Evolutionary conservation across 2,797 vertebrate genomes (phyloP).

Genomic region (Myotis pilosus): DNA sequence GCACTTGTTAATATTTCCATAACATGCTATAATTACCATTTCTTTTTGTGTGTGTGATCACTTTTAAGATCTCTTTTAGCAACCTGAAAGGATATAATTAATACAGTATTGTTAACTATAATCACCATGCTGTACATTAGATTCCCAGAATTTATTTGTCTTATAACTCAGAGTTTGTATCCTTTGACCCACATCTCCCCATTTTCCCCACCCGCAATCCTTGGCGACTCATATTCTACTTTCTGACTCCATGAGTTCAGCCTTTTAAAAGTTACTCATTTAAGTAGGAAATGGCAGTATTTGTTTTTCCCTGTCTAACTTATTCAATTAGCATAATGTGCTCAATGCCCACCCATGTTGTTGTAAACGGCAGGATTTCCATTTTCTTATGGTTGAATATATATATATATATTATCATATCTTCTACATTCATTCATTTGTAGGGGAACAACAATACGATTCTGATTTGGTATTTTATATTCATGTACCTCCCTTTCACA

Average conservation of each 20-base stretch:
- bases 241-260: neutral
- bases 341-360: neutral
- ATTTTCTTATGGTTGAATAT: too few relatives aligned
- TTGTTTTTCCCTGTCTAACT: neutral
- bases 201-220: neutral
- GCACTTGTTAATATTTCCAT: neutral
- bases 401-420: too few relatives aligned
- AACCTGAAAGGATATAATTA: neutral
- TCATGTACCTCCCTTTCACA: neutral
- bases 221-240: neutral
- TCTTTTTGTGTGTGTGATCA: neutral
- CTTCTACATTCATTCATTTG: neutral
- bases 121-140: neutral
- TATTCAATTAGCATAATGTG: neutral
- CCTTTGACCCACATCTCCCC: neutral
- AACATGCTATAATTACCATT: neutral
- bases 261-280: neutral
- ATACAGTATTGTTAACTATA: neutral
- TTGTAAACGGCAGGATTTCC: neutral
- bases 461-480: neutral
- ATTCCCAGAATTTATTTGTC: neutral
- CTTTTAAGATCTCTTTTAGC: neutral
- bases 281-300: neutral
- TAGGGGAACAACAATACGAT: neutral
- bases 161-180: neutral